A percentile compares a stretch with the other conserved stretches of the same genome.
Conservation (phyloP, 2,888 invertebrate genomes). For the Lamellibrachia satsuma region DNA sequence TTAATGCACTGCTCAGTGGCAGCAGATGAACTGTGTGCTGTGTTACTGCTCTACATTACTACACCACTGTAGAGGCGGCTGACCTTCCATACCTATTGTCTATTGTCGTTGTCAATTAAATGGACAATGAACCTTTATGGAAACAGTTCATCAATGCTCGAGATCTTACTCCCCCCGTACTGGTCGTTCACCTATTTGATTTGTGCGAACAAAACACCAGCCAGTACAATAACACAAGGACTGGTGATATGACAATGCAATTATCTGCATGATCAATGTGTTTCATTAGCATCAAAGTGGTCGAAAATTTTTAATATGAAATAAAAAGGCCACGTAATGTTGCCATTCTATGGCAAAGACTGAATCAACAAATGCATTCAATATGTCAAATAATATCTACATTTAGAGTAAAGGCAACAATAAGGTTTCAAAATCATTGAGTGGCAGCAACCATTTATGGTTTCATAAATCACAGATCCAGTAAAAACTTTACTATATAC, state of each 20-base stretch:
- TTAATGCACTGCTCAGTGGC: neutral
- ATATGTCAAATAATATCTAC: neutral
- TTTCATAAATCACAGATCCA: neutral
- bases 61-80: no score
- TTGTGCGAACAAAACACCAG: neutral
- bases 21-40: no score
- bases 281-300: neutral
- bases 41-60: no score
- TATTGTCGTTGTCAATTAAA: no score
- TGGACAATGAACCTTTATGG: no score
- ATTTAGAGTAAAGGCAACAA: neutral
- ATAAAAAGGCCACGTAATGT: neutral
- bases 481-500: neutral
- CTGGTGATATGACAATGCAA: neutral
- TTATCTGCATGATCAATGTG: neutral
- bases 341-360: neutral
- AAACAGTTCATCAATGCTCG: no score
- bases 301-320: neutral
- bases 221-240: neutral
- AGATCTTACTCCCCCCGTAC: no score
- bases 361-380: neutral
- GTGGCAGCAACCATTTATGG: neutral
- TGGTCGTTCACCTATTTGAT: no score
- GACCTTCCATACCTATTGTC: no score
- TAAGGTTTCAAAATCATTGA: neutral